Conservation (phyloP, 2,797 vertebrate genomes). For the Microctenopoma lineatum region DNA sequence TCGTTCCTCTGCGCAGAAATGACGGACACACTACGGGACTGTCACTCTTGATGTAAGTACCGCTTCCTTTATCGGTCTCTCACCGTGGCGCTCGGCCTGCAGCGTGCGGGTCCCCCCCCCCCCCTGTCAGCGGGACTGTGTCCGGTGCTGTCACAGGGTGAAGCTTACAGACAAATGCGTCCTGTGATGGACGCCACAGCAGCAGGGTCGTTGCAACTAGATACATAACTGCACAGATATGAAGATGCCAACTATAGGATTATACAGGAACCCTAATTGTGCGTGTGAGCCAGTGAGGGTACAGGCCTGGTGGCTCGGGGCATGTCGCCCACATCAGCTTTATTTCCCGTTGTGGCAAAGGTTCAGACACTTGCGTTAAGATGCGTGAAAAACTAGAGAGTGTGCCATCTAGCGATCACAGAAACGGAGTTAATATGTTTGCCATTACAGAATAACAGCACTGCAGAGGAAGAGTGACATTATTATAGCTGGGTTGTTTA, state of each 20-base stretch:
- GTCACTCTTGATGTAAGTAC: slow-evolving; percentile 75
- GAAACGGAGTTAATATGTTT: slow-evolving; percentile 19
- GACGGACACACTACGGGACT: slow-evolving; percentile 64
- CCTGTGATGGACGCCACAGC: slow-evolving; percentile 14
- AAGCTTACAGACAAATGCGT: slow-evolving; percentile 10
- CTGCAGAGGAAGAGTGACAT: slow-evolving; percentile 24
- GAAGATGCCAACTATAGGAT: slow-evolving; percentile 13
- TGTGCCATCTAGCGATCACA: slow-evolving; percentile 64
- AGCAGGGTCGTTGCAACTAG: slow-evolving; percentile 16
- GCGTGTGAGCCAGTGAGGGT: not conserved
- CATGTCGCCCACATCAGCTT: slow-evolving; percentile 37
- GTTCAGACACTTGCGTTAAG: slow-evolving; percentile 52
- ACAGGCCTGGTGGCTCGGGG: slow-evolving; percentile 43
- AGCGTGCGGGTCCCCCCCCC: slow-evolving; percentile 16
- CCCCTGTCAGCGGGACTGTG: slow-evolving; percentile 16
- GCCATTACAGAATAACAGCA: slow-evolving; percentile 44
- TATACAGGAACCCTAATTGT: slow-evolving; percentile 2
- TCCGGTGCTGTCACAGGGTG: slow-evolving; percentile 26
- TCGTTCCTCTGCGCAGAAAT: slow-evolving; percentile 42
- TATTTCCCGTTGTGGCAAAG: slow-evolving; percentile 40
- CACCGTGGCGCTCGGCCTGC: slow-evolving; percentile 41
- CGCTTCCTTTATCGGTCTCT: slow-evolving; percentile 21
- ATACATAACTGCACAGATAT: slow-evolving; percentile 34
- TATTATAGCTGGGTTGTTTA: slow-evolving; percentile 11
- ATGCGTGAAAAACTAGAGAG: slow-evolving; percentile 34